These are phyloP conservation scores for Beris chalybata DNA, from an alignment of 2,888 invertebrate species.

Conservation along the genomic window DNA sequence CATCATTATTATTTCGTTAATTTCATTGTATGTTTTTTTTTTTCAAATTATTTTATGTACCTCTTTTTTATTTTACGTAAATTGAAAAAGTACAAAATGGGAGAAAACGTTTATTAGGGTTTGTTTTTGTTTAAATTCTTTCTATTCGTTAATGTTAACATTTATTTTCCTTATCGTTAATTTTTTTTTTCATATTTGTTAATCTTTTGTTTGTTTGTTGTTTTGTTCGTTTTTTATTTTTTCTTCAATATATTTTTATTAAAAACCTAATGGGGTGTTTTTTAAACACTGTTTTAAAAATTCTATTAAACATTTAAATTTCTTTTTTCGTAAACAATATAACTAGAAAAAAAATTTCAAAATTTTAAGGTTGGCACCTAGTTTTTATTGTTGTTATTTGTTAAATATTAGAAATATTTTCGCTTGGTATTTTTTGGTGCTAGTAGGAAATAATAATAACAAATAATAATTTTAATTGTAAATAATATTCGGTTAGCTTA, in stretches of 20 bases:
- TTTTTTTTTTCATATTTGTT: slow-evolving; percentile 26
- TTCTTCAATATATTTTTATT: slow-evolving; percentile 19
- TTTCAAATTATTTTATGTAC: slow-evolving; percentile 17
- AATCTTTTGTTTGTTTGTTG: not conserved
- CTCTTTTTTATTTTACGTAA: slow-evolving; percentile 30
- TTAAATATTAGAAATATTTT: slow-evolving; percentile 8
- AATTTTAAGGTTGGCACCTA: slow-evolving; percentile 27
- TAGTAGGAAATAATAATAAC: no score
- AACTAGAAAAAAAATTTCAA: slow-evolving; percentile 3
- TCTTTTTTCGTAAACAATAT: slow-evolving; percentile 6
- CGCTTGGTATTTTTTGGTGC: no score
- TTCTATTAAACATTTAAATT: slow-evolving; percentile 16
- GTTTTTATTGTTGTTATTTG: slow-evolving; percentile 16
- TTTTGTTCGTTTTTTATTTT: no score
- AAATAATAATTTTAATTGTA: no score
- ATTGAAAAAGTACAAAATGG: slow-evolving; percentile 33
- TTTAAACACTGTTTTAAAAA: not conserved
- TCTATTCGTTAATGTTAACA: slow-evolving; percentile 32
- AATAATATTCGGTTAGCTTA: no score
- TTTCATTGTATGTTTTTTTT: no score
- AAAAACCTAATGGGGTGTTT: slow-evolving; percentile 11
- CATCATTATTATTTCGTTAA: no score
- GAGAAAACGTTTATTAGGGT: slow-evolving; percentile 19
- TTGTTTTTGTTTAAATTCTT: slow-evolving; percentile 29
- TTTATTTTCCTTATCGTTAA: slow-evolving; percentile 28